These are phyloP conservation scores for Podarcis muralis DNA, from an alignment of 2,113 vertebrate species.

Conservation along the genomic window DNA sequence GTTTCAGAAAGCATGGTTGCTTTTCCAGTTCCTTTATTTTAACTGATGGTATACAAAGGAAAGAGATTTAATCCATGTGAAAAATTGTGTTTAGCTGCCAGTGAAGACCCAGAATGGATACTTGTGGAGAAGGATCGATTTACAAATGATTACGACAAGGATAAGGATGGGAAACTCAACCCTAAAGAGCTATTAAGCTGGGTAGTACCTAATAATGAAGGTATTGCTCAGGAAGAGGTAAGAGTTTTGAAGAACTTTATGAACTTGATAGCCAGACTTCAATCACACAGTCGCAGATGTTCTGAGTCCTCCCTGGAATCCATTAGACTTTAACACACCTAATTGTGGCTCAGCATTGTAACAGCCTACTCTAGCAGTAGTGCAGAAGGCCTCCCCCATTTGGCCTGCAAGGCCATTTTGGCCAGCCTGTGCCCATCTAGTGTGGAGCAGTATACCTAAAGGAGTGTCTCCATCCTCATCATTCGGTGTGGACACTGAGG, in stretches of 20 bases:
- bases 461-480: too few relatives aligned
- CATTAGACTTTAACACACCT: too few relatives aligned
- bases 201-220: conserved; percentile 94
- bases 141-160: conserved; percentile 91
- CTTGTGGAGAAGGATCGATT: conserved; percentile 93
- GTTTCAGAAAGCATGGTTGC: neutral
- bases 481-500: too few relatives aligned
- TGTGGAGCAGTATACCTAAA: too few relatives aligned
- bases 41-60: neutral
- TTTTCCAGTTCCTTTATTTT: neutral
- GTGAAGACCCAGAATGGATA: conserved; percentile 90
- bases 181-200: conserved; percentile 90
- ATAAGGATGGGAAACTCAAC: conserved; percentile 87
- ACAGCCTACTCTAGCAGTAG: too few relatives aligned
- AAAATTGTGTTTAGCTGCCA: conserved; percentile 71
- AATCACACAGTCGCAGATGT: neutral
- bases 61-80: neutral
- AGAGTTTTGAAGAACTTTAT: neutral
- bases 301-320: too few relatives aligned
- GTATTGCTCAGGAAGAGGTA: conserved; percentile 93
- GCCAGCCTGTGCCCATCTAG: too few relatives aligned
- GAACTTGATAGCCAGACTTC: neutral
- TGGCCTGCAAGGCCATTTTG: too few relatives aligned
- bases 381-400: too few relatives aligned
- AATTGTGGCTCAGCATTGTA: neutral